These are phyloP conservation scores for Lateolabrax maculatus DNA, from an alignment of 2,797 vertebrate genomes.

Conservation along the genomic window DNA sequence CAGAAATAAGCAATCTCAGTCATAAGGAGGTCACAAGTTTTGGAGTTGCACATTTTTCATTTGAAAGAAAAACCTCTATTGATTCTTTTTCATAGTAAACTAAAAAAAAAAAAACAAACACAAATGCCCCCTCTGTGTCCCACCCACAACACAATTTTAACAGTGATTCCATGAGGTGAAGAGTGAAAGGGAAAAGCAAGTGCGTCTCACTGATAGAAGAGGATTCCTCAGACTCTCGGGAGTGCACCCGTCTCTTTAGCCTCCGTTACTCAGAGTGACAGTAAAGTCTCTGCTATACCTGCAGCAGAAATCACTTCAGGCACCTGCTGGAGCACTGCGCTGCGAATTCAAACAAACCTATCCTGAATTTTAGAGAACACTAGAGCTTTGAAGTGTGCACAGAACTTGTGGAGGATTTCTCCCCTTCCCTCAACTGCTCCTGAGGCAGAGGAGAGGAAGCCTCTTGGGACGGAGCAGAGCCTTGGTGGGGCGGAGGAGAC, in stretches of 20 bases:
- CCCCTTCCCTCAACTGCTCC: constrained; percentile 1
- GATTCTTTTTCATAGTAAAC: neutral
- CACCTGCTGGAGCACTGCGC: neutral
- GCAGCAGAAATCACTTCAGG: constrained; percentile 29
- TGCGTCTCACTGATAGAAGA: neutral
- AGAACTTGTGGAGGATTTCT: neutral
- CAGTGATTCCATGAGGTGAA: neutral
- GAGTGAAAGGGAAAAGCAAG: neutral
- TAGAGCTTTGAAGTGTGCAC: constrained; percentile 3
- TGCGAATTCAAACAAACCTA: constrained; percentile 2
- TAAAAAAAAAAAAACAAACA: neutral
- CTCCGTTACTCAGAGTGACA: constrained; percentile 25
- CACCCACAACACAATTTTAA: neutral
- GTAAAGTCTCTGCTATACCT: neutral
- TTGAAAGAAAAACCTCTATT: too few relatives aligned
- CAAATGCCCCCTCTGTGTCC: too few relatives aligned
- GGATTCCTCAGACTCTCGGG: constrained; percentile 16
- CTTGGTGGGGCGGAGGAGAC: constrained; percentile 2
- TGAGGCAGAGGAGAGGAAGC: neutral
- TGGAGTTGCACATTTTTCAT: too few relatives aligned
- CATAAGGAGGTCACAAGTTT: too few relatives aligned
- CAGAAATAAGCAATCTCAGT: too few relatives aligned
- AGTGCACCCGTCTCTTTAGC: constrained; percentile 20
- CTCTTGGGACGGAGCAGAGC: neutral
- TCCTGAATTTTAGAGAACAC: neutral